These are phyloP conservation scores for Nasonia giraulti DNA, from an alignment of 1,140 invertebrate species.

Conservation along the genomic window DNA sequence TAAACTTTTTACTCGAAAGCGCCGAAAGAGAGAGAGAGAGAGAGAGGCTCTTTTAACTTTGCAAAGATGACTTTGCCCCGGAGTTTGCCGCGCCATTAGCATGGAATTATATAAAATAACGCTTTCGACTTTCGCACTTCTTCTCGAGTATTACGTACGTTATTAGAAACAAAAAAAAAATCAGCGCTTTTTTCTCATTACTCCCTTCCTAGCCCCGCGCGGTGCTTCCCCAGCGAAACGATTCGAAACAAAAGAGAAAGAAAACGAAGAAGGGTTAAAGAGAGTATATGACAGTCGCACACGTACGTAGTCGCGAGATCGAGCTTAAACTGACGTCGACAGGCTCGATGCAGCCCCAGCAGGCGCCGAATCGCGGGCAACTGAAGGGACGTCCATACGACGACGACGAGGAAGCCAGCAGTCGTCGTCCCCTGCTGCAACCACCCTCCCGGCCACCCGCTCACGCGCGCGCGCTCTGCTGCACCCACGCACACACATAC, in stretches of 20 bases:
- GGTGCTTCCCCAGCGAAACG: too few relatives aligned
- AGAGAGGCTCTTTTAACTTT: background rate
- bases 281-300: slow-evolving; percentile 3
- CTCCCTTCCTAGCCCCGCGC: too few relatives aligned
- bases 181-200: background rate
- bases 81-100: background rate
- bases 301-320: slow-evolving; percentile 36
- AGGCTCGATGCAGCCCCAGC: slow-evolving; percentile 55
- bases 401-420: background rate
- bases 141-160: background rate
- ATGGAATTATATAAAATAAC: slow-evolving; percentile 1
- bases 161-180: background rate
- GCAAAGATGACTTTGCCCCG: slow-evolving; percentile 8
- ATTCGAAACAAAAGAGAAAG: background rate
- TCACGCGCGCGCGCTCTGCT: too few relatives aligned
- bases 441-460: background rate
- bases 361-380: slow-evolving; percentile 73
- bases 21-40: background rate
- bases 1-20: slow-evolving; percentile 25
- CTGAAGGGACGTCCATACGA: slow-evolving; percentile 59
- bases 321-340: background rate
- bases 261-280: background rate
- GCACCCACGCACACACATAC: background rate
- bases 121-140: background rate
- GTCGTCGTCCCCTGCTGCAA: background rate